Conservation (phyloP, 2,888 invertebrate genomes). For the Zelleria hepariella region DNA sequence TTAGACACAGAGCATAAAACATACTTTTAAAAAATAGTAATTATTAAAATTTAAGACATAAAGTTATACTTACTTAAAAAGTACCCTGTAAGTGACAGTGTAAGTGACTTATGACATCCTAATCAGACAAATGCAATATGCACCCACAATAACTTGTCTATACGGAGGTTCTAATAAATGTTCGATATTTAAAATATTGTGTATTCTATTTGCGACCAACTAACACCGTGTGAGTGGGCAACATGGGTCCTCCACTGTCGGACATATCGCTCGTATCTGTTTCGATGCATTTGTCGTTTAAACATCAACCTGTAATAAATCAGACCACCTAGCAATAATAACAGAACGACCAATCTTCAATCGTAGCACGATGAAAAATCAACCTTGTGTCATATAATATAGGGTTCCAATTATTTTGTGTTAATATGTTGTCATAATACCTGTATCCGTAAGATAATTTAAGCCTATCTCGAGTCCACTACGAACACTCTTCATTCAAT, state of each 20-base stretch:
- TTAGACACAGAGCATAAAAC: too few relatives aligned
- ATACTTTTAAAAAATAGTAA: too few relatives aligned
- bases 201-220: neutral
- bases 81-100: too few relatives aligned
- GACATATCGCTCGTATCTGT: constrained; percentile 72
- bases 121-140: too few relatives aligned
- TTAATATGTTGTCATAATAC: constrained; percentile 15
- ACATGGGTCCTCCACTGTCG: constrained; percentile 68
- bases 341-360: constrained; percentile 23
- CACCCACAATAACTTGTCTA: too few relatives aligned
- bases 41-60: too few relatives aligned
- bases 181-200: neutral
- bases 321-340: constrained; percentile 35
- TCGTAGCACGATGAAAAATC: constrained; percentile 12
- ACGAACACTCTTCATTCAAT: constrained; percentile 71
- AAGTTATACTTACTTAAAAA: too few relatives aligned
- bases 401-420: constrained; percentile 17
- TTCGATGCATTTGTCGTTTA: constrained; percentile 73
- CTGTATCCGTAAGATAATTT: constrained; percentile 36
- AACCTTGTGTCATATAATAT: constrained; percentile 11
- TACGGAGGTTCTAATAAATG: too few relatives aligned
- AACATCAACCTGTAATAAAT: constrained; percentile 72
- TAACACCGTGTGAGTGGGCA: constrained; percentile 39
- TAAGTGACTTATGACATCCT: too few relatives aligned
- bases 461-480: constrained; percentile 70